Evolutionary conservation across 53 echinoderm and acorn worm species (phyloP).

Genomic region (Mesocentrotus franciscanus): DNA sequence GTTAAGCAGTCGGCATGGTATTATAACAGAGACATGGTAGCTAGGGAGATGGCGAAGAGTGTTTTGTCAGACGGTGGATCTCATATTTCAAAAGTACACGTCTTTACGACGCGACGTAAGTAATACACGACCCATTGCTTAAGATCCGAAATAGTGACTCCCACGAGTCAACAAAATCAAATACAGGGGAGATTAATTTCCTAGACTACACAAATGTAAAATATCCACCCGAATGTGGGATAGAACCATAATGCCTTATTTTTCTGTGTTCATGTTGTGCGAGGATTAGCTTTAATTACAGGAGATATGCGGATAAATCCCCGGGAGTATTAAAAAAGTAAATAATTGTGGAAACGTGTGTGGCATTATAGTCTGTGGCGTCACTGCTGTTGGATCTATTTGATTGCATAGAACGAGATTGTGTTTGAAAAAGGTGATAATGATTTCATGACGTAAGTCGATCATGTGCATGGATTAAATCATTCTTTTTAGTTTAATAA

Average conservation of each 20-base stretch:
- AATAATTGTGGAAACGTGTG: not conserved
- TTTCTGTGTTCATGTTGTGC: not conserved
- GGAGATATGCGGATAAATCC: not conserved
- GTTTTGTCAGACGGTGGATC: not conserved
- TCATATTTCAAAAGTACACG: slow-evolving; percentile 2
- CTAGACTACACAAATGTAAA: not conserved
- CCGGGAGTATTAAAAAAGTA: not conserved
- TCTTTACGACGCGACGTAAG: not conserved
- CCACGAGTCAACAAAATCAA: not conserved
- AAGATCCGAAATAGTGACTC: not conserved
- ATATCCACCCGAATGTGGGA: not conserved
- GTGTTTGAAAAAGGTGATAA: not conserved
- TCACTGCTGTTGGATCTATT: not conserved
- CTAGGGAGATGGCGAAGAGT: not conserved
- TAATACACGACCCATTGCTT: not conserved
- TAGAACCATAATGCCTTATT: not conserved
- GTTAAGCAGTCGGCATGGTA: too few relatives aligned
- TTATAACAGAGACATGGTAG: too few relatives aligned
- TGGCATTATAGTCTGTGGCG: not conserved
- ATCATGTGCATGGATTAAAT: not conserved
- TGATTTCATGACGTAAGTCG: not conserved
- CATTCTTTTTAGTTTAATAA: not conserved
- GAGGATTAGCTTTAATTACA: not conserved
- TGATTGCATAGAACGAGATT: not conserved
- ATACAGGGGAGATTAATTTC: not conserved